Base-by-base conservation (phyloP, 2,888 invertebrate species). In the Thymelicus acteon region DNA sequence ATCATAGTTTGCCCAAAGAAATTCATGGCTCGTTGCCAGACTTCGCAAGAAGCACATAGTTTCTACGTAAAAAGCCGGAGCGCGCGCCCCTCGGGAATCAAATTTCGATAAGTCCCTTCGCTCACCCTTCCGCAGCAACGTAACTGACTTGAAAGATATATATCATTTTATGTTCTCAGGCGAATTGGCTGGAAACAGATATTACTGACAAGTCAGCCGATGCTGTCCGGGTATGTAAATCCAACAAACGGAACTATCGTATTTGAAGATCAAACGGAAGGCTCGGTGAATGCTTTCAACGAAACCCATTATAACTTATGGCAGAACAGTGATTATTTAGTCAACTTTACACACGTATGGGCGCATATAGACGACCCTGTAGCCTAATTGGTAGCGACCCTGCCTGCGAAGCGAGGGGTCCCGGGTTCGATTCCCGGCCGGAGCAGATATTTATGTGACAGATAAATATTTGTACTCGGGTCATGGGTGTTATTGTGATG, bases 91-190 rank as follows among this genome's bases (percentile, higher is more conserved):
- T 57, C 24, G 54, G 61, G 68, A 54, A 68, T 68, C 68, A 61
- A 68, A 57, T 68, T 68, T 68, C 67, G 67, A 67, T 67, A 67
- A 67, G 67, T 40, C 52, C 67, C 67, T 54, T 60, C 49, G 60
- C 49, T 60, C 67, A 15, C 49, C 67, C 67, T 61, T 60, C 67
- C 49, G 49, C 60, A 19, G 39, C 39, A 2, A n/a, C 67, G 49
- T 60, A 49, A 60, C 40, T 60, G 60, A 60, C 66, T n/a, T 47
- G 49, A 31, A 67, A 67, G 49, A 67, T 60, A 60, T 60, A 48
- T 58, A 67, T 48, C 47, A 37, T 49, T 60, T 54, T 64, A 15
- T 49, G 60, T 67, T 48, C 60, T 15, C 39, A 39, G 48, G 49
- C 67, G 48, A 60, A 58, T 48, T 37, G 37, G 39, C 48, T 13